Conservation (phyloP, 2,113 vertebrate genomes). For the Physeter macrocephalus region DNA sequence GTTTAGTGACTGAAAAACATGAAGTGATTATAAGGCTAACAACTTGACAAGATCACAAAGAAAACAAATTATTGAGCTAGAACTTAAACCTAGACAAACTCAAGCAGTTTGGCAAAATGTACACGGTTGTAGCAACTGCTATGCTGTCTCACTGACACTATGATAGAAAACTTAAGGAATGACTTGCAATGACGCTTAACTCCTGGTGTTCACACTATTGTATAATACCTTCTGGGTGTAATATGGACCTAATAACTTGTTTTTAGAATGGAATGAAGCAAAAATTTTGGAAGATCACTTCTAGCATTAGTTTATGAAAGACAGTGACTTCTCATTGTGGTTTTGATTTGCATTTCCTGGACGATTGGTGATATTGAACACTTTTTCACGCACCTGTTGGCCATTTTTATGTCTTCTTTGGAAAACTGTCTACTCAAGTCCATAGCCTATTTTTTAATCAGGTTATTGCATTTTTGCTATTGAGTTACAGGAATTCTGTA, state of each 20-base stretch:
- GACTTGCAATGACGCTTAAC: neutral
- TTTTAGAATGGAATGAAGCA: neutral
- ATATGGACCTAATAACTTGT: neutral
- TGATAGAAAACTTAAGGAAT: neutral
- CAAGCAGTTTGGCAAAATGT: neutral
- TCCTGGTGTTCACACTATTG: neutral
- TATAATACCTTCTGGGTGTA: neutral
- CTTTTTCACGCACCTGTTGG: neutral
- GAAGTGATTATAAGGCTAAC: neutral
- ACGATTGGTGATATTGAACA: neutral
- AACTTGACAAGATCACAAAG: neutral
- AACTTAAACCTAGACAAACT: neutral
- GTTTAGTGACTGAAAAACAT: neutral
- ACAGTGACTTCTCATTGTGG: neutral
- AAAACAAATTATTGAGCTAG: neutral
- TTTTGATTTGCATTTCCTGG: neutral
- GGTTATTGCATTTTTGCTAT: neutral
- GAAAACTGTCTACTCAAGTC: neutral
- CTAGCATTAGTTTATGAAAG: neutral
- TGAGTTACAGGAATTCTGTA: neutral
- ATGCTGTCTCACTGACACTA: neutral
- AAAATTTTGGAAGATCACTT: neutral
- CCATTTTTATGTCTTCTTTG: neutral
- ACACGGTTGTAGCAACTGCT: neutral
- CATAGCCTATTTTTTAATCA: neutral